A percentile compares a stretch with the other conserved stretches of the same genome.
Evolutionary conservation across 2,113 vertebrate genomes (phyloP).

Genomic region (Passer montanus): DNA sequence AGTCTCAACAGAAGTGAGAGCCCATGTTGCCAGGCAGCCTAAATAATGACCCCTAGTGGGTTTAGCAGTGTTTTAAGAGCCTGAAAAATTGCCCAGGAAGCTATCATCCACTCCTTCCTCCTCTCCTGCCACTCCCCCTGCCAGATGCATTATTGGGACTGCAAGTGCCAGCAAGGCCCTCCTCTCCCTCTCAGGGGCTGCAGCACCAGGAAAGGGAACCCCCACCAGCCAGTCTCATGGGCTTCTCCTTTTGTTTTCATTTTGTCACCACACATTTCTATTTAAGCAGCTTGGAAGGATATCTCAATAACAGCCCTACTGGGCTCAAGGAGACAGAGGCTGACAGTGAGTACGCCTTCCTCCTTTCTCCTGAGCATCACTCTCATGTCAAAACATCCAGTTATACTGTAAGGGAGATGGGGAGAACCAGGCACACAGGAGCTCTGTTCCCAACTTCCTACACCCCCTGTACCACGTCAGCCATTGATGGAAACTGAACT

Average conservation of each 20-base stretch:
- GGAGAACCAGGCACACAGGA: not conserved
- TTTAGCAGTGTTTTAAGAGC: not conserved
- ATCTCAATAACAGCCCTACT: conserved; percentile 53
- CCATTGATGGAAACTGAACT: not conserved
- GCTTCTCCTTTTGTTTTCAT: conserved; percentile 72
- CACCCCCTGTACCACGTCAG: not conserved
- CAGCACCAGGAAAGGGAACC: conserved; percentile 9
- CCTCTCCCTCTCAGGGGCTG: conserved; percentile 17
- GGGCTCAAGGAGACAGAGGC: conserved; percentile 31
- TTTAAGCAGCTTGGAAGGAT: conserved; percentile 68
- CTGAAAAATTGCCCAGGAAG: conserved; percentile 15
- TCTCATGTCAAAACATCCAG: not conserved
- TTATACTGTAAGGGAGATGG: not conserved
- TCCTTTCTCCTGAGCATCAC: not conserved
- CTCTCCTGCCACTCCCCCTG: not conserved
- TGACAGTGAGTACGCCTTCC: not conserved
- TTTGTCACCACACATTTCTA: conserved; percentile 64
- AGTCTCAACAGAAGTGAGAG: conserved; percentile 12
- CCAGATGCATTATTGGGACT: not conserved
- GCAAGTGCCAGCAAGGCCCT: conserved; percentile 38
- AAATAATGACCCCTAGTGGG: conserved; percentile 8
- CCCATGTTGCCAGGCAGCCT: conserved; percentile 1
- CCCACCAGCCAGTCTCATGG: not conserved
- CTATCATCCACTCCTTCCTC: not conserved
- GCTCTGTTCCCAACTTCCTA: not conserved